Base-by-base conservation (phyloP, 2,888 invertebrate species). In the Eupithecia abbreviata region DNA sequence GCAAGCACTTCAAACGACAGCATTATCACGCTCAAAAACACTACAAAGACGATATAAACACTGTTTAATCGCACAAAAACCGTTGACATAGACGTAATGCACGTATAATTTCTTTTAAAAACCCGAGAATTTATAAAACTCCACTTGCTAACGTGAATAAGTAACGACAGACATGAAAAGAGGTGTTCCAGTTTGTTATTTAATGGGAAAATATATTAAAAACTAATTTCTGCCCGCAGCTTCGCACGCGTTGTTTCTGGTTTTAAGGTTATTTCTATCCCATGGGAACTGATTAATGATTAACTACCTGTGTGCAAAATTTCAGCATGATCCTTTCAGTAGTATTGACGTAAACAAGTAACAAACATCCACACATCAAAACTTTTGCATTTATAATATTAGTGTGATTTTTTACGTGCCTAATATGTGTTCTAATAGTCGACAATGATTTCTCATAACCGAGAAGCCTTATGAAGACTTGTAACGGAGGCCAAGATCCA, bases 21-120 rank as follows among this genome's bases (percentile, higher is more conserved):
- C 72, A 75, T 30, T 71, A 77, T 78, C 67, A 65, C 69, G 74
- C 41, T 55, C 12, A 78, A 74, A 73, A 73, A 75, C 71, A 49
- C 83, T 81, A 85, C 86, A 86, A 83, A 87, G 85, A 87, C 82
- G 81, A 86, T 86, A 85, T 83, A 85, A 86, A 73, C 66, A 65
- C 73, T 65, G 73, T 78, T 68, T 76, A 74, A 76, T 78, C 73
- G 71, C 65, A 75, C 68, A 71, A 62, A 75, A 75, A 77, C 78
- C 81, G 62, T 77, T 82, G 82, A 85, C 86, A 84, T 82, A 87
- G 85, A 86, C 83, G 81, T 86, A 86, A 86, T 82, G 79, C 79
- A 77, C 72, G 80, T 86, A 82, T 82, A 87, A 85, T 87, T 87
- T 84, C 75, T 74, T 76, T 80, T 77, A 74, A 83, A 85, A 84